A percentile compares a stretch with the other conserved stretches of the same genome.
Evolutionary conservation across 2,113 vertebrate genomes (phyloP).

Genomic region (Seriola rivoliana): DNA sequence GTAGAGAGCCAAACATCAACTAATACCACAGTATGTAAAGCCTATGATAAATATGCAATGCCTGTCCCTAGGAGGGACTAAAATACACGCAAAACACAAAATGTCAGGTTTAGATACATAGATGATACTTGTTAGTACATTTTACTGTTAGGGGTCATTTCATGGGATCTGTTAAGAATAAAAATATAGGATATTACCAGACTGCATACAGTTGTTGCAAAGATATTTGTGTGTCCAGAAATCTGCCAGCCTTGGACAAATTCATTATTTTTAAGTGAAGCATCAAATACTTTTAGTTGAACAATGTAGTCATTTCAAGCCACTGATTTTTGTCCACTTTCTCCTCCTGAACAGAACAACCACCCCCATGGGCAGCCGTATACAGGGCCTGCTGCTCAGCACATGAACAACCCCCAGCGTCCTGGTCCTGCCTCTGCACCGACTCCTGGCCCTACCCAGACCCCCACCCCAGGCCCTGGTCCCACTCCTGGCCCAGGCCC

Average conservation of each 20-base stretch:
- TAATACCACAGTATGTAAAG: no score
- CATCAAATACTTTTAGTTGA: not conserved
- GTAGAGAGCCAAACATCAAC: no score
- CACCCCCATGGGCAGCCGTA: conserved; percentile 98
- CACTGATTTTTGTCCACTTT: not conserved
- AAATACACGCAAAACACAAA: not conserved
- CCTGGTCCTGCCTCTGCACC: conserved; percentile 86
- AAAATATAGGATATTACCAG: no score
- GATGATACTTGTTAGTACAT: no score
- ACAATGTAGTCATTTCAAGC: not conserved
- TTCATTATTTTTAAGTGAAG: not conserved
- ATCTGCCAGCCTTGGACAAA: no score
- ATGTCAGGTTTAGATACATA: no score
- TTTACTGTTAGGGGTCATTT: no score
- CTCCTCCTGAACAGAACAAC: conserved; percentile 89
- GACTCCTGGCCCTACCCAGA: conserved; percentile 69
- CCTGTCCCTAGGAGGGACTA: no score
- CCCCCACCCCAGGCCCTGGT: conserved; percentile 45
- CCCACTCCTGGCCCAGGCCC: conserved; percentile 85
- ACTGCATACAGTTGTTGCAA: no score
- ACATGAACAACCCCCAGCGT: conserved; percentile 99
- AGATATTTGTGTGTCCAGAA: no score
- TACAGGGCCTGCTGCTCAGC: conserved; percentile 98
- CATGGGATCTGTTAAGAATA: no score
- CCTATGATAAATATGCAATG: no score